phyloP scores from a whole-genome alignment of 1,140 invertebrate species.

The Sinonovacula constricta region DNA sequence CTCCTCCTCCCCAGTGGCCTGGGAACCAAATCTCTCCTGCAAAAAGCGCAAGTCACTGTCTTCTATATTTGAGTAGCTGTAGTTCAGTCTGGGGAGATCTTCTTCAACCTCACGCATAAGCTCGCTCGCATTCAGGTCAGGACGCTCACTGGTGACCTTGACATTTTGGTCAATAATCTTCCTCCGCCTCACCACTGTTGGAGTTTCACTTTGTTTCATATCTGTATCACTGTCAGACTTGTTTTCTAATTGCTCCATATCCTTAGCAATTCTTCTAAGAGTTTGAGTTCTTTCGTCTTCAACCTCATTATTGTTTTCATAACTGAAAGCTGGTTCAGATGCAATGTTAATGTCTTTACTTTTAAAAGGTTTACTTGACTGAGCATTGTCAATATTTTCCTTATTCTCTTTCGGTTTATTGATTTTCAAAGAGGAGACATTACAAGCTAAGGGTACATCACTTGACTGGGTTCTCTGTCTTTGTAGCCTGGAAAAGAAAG shows the following conservation, averaged over 20 bases:
- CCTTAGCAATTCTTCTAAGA: background rate
- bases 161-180: slow-evolving; percentile 60
- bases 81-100: slow-evolving; percentile 42
- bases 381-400: slow-evolving; percentile 5
- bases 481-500: slow-evolving; percentile 22
- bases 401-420: slow-evolving; percentile 1
- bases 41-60: slow-evolving; percentile 47
- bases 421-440: background rate
- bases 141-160: slow-evolving; percentile 29
- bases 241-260: background rate
- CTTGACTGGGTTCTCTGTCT: slow-evolving; percentile 29
- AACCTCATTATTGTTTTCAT: background rate
- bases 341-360: slow-evolving; percentile 19
- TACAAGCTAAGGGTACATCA: background rate
- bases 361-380: slow-evolving; percentile 7
- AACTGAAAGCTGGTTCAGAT: background rate
- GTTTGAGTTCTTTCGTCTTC: background rate
- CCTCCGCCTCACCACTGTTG: slow-evolving; percentile 42
- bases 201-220: slow-evolving; percentile 25
- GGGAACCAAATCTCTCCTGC: slow-evolving; percentile 10
- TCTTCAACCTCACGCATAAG: slow-evolving; percentile 51
- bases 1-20: background rate
- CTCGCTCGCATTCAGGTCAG: slow-evolving; percentile 48
- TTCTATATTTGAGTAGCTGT: slow-evolving; percentile 49
- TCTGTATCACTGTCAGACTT: background rate